phyloP scores from a whole-genome alignment of 2,888 invertebrate genomes.

The Drosophila cognata region DNA sequence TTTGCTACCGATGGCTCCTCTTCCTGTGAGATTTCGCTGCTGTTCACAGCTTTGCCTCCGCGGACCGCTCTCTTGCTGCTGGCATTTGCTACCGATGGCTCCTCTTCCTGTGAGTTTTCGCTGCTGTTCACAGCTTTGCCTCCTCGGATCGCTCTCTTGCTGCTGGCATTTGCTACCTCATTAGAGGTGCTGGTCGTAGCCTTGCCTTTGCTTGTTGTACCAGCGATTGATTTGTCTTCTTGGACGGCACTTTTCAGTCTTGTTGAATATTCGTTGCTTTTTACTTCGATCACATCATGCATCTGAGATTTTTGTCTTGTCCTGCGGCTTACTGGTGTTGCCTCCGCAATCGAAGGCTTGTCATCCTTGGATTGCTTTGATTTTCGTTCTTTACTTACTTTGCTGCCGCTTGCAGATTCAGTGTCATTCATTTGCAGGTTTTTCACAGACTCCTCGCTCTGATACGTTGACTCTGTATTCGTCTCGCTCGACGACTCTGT shows the following conservation, averaged over 20 bases:
- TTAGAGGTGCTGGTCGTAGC: neutral
- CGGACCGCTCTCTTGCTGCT: neutral
- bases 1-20: neutral
- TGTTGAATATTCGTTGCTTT: neutral
- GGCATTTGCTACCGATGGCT: neutral
- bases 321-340: neutral
- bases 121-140: neutral
- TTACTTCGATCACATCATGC: slow-evolving; percentile 1
- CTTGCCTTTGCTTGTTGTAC: neutral
- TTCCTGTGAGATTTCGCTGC: neutral
- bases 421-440: neutral
- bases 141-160: neutral
- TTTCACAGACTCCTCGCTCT: neutral
- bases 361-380: slow-evolving; percentile 2
- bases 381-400: neutral
- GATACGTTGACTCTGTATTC: neutral
- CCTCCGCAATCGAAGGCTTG: neutral
- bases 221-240: neutral
- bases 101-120: neutral
- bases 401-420: slow-evolving; percentile 6
- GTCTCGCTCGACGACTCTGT: neutral
- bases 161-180: neutral
- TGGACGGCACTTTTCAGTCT: neutral
- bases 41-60: neutral
- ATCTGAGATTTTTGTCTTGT: neutral